A percentile compares a stretch with the other conserved stretches of the same genome.
These are phyloP conservation scores for Ariolimax columbianus DNA, from an alignment of 2,888 invertebrate species.

Conservation along the genomic window DNA sequence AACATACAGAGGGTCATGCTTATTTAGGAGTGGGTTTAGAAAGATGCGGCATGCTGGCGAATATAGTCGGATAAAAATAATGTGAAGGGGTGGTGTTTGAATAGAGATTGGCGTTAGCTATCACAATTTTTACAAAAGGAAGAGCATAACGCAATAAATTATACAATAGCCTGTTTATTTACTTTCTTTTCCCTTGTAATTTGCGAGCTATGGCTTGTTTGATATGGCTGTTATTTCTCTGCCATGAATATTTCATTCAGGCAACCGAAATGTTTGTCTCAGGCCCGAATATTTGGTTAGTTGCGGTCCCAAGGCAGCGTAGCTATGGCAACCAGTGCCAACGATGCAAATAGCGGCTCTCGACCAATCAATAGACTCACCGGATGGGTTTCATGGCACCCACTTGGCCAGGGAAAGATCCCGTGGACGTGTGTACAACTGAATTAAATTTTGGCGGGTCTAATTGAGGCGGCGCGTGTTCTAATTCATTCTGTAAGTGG, in stretches of 20 bases:
- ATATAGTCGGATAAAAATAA: background rate
- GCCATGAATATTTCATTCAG: constrained; percentile 42
- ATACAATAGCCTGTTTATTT: constrained; percentile 19
- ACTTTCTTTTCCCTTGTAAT: background rate
- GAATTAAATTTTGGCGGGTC: constrained; percentile 6
- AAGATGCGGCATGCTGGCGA: background rate
- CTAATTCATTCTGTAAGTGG: constrained; percentile 11
- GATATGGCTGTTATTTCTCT: constrained; percentile 42
- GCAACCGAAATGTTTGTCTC: constrained; percentile 38
- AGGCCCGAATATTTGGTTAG: constrained; percentile 52
- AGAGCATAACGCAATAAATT: constrained; percentile 26
- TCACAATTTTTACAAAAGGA: constrained; percentile 4
- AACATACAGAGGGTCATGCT: too few species aligned
- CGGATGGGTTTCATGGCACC: constrained; percentile 35
- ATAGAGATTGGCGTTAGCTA: background rate
- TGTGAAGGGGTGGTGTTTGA: background rate
- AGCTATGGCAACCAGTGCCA: constrained; percentile 40
- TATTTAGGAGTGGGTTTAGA: too few species aligned
- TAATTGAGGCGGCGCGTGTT: constrained; percentile 11
- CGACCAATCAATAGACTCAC: constrained; percentile 43
- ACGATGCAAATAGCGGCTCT: constrained; percentile 46
- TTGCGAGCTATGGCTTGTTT: constrained; percentile 27
- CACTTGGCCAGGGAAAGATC: constrained; percentile 22
- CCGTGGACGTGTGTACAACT: constrained; percentile 8
- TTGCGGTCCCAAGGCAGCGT: constrained; percentile 47